Evolutionary conservation across 2,113 vertebrate species (phyloP), one percentile per base, ranked within the genome.

Genomic region (Furnarius figulus): DNA sequence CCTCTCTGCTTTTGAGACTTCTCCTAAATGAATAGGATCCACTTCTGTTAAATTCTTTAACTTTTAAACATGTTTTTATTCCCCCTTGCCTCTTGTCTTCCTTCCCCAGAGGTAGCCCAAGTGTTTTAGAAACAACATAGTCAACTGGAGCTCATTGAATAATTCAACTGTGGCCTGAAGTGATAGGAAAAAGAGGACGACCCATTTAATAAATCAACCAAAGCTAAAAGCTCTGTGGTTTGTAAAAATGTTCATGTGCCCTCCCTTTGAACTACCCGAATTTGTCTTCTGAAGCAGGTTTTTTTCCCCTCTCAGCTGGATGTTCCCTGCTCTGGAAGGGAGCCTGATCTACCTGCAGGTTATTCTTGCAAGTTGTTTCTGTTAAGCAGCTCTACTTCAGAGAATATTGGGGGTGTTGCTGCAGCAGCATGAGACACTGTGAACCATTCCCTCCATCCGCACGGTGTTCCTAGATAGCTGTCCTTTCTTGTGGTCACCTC

Each of bases 191-290:
- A 94, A 75, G 91, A 96, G 77, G 88, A 94, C 46, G 78, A 96
- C 91, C 94, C 87, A 90, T 96, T 95, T 96, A 95, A 93, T 97
- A 97, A 97, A 97, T 97, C 95, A 97, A 91, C 74, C 94, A 95
- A 67, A 94, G 92, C 89, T 96, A 94, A 96, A 97, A 97, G 93
- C 94, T 97, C 62, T 93, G 82, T 92, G 85, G 80, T 92, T 97
- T 97, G 70, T 95, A 33, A 96, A 96, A 96, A 76, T 59, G 87
- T 93, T 95, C 89, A 39, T 86, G 78, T 97, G 85, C 67, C 89
- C 93, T 96, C 63, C 71, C 84, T 97, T 85, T 97, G 95, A 97
- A 96, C 92, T 92, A 63, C 61, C n/a, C 2, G 4, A 80, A 78
- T 92, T 90, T 94, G 44, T 74, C 44, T 86, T 84, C 39, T 63